Evolutionary conservation across 2,113 vertebrate genomes (phyloP).

Genomic region (Sardina pilchardus): DNA sequence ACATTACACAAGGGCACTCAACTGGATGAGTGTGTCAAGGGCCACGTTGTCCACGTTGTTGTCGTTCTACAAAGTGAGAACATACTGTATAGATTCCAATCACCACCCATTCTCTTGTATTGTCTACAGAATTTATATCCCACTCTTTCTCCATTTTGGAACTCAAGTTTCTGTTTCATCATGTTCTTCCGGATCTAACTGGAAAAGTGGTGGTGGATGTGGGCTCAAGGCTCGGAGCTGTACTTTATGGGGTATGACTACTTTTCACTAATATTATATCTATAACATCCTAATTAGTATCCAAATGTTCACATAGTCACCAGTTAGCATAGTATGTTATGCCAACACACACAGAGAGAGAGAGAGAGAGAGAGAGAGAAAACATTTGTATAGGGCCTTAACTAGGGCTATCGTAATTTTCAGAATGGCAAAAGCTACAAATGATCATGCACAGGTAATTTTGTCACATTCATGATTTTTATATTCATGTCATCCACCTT

Average conservation of each 20-base stretch:
- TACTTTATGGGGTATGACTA: constrained; percentile 83
- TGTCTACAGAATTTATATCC: constrained; percentile 86
- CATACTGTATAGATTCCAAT: not conserved
- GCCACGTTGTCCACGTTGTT: not conserved
- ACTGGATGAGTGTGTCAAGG: not conserved
- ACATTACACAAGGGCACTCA: not conserved
- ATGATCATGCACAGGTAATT: too few relatives aligned
- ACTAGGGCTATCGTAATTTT: too few relatives aligned
- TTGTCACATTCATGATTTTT: too few relatives aligned
- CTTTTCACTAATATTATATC: constrained; percentile 3
- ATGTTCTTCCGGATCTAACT: constrained; percentile 84
- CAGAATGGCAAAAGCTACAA: too few relatives aligned
- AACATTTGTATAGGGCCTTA: too few relatives aligned
- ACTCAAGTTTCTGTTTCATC: constrained; percentile 88
- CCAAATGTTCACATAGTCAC: not conserved
- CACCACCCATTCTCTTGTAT: constrained; percentile 46
- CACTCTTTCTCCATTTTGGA: constrained; percentile 91
- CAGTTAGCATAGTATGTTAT: not conserved
- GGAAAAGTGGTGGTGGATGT: constrained; percentile 86
- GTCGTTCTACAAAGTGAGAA: not conserved
- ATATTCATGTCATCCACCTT: too few relatives aligned
- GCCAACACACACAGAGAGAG: too few relatives aligned
- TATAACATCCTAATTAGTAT: too few relatives aligned
- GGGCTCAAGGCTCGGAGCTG: constrained; percentile 90
- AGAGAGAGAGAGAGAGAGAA: too few relatives aligned